phyloP scores from a whole-genome alignment of 1,140 invertebrate genomes.

The Anastatus disparis region DNA sequence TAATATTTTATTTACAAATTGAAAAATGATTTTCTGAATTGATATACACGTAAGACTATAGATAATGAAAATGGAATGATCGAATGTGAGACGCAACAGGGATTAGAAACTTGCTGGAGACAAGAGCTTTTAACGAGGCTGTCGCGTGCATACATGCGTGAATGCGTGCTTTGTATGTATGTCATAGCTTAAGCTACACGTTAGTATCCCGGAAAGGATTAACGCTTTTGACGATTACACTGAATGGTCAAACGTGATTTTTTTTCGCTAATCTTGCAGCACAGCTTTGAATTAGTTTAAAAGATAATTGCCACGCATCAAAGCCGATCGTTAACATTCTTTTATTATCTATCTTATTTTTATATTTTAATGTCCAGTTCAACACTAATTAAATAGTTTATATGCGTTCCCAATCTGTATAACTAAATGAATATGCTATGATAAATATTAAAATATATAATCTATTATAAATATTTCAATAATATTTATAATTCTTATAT shows the following conservation, averaged over 20 bases:
- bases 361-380: no score
- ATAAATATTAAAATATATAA: background rate
- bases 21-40: no score
- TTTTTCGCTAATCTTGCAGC: no score
- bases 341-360: no score
- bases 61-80: background rate
- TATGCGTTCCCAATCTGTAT: background rate
- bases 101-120: background rate
- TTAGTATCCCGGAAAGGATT: background rate
- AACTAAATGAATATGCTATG: background rate
- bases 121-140: conserved; percentile 8
- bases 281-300: background rate
- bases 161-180: background rate
- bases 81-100: background rate
- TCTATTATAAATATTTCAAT: background rate
- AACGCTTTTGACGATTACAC: background rate
- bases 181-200: background rate
- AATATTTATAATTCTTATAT: no score
- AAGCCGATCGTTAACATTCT: no score
- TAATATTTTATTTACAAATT: no score
- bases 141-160: background rate
- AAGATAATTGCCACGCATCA: background rate
- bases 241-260: background rate
- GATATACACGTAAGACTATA: no score
- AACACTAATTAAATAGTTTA: no score